Evolutionary conservation across 2,797 vertebrate genomes (phyloP).

Genomic region (Aselliscus stoliczkanus): DNA sequence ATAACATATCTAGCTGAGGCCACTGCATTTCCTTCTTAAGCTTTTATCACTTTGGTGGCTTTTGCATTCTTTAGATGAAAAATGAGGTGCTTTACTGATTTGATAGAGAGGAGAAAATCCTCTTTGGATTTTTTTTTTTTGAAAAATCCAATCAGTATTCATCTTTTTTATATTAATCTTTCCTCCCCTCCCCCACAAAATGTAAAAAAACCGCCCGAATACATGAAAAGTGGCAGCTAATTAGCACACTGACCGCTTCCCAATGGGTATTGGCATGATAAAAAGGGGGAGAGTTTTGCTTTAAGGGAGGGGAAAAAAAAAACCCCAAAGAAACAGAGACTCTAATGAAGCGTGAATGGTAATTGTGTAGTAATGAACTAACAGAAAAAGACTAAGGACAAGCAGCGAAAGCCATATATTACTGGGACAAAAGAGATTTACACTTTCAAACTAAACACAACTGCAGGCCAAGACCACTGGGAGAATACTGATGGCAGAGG

Average conservation of each 20-base stretch:
- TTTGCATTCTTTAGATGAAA: constrained; percentile 75
- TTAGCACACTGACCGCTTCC: constrained; percentile 94
- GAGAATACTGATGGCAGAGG: constrained; percentile 91
- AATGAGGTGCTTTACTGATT: constrained; percentile 71
- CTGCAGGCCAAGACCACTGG: constrained; percentile 89
- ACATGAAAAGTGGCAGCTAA: constrained; percentile 96
- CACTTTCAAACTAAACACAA: constrained; percentile 99
- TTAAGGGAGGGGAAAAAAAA: constrained; percentile 82
- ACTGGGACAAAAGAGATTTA: constrained; percentile 97
- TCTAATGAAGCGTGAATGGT: constrained; percentile 99
- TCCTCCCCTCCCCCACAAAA: constrained; percentile 61
- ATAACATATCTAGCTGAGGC: background rate
- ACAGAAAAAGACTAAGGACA: constrained; percentile 98
- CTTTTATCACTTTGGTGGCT: constrained; percentile 56
- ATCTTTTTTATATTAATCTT: constrained; percentile 83
- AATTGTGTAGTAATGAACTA: constrained; percentile 99
- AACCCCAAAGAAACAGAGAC: constrained; percentile 90
- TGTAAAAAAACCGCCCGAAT: constrained; percentile 83
- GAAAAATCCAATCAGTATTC: constrained; percentile 77
- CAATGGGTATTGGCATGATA: constrained; percentile 92
- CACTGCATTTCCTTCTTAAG: constrained; percentile 20
- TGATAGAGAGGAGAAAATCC: constrained; percentile 51
- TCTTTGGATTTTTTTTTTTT: constrained; percentile 69
- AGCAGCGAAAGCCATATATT: constrained; percentile 99
- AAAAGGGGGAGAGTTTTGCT: constrained; percentile 90